Evolutionary conservation across 2,888 invertebrate species (phyloP).

Genomic region (Drosophila maculinotata): DNA sequence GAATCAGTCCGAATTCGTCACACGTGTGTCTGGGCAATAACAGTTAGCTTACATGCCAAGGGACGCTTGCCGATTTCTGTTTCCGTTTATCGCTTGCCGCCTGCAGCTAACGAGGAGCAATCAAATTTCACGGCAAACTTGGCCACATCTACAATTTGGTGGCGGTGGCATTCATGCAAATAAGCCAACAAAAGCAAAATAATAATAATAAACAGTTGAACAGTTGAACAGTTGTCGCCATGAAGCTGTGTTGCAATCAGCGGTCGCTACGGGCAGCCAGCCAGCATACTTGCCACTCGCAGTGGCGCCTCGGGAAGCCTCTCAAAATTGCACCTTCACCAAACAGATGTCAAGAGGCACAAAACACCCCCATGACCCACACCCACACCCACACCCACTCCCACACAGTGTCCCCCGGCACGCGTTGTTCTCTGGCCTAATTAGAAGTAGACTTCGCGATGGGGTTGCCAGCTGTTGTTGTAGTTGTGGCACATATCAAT

Average conservation of each 20-base stretch:
- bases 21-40: too few relatives aligned
- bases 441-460: conserved; percentile 47
- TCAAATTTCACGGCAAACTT: conserved; percentile 13
- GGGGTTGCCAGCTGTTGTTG: conserved; percentile 22
- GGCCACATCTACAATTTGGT: conserved; percentile 12
- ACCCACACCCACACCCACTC: too few relatives aligned
- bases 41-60: too few relatives aligned
- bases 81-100: conserved; percentile 4
- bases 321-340: conserved; percentile 6
- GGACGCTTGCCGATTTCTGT: conserved; percentile 5
- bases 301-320: conserved; percentile 27
- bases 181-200: too few relatives aligned
- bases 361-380: too few relatives aligned
- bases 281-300: conserved; percentile 7
- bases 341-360: too few relatives aligned
- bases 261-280: conserved; percentile 8
- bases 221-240: not conserved
- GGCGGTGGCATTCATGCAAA: not conserved
- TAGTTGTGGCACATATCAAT: conserved; percentile 46
- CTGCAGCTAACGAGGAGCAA: conserved; percentile 4
- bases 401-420: too few relatives aligned
- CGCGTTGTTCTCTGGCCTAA: conserved; percentile 38
- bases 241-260: conserved; percentile 20
- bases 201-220: too few relatives aligned
- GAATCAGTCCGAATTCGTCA: not conserved